Base-by-base conservation (phyloP, 2,888 invertebrate species). In the Automeris io region DNA sequence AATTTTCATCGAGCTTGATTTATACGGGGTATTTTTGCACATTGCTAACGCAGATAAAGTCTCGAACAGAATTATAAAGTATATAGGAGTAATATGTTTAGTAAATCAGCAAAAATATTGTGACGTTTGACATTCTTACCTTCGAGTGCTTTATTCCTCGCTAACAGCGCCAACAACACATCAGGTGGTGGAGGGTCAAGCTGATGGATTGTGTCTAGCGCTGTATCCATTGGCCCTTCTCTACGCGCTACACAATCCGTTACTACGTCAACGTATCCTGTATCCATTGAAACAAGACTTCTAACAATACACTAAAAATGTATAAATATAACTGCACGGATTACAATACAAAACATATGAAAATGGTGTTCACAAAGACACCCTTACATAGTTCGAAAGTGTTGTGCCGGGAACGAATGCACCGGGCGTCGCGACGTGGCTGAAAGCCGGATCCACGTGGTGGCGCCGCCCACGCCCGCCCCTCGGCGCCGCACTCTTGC, bases 121-220 rank as follows among this genome's bases (percentile, higher is more conserved):
- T 9, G 5, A 22, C 21, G 25, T 18, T 22, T 9, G 11, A 9
- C 9, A 38, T 12, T 58, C 89, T 88, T 88, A 96, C 96, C 95
- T 94, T 95, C 95, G 33, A 96, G 88, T 43, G 93, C 92, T 79
- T 95, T 95, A 79, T 96, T 96, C 69, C 95, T 90, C 24, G 95
- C 93, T 44, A 96, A 88, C 40, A 96, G 88, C 7, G 95, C 95
- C 33, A 95, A 88, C 38, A 96, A 88, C 51, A 96, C 93, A 68
- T 96, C 95, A 13, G 95, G 94, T 70, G 93, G 94, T 43, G 94
- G 94, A 60, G 85, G 85, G 41, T 83, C 82, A 36, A 85, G 58
- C 33, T 75, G 72, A 49, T 81, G 82, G 75, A 82, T 76, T 42
- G 61, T 57, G 43, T 78, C 82, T 40, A 79, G 60, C 39, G 72